Evolutionary conservation across 1,140 invertebrate genomes (phyloP).

Genomic region (Reticulitermes speratus): DNA sequence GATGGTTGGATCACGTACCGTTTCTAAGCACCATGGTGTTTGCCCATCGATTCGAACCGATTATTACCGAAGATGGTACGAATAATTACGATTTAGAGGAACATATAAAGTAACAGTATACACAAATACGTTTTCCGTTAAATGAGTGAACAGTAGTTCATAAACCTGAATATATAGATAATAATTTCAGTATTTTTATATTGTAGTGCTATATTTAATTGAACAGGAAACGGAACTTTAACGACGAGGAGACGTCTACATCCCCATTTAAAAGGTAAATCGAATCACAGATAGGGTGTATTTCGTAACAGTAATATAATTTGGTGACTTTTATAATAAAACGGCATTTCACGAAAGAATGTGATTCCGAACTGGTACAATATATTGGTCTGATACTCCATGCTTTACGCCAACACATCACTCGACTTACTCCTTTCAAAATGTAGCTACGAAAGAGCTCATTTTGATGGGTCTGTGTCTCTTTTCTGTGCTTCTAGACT

Average conservation of each 20-base stretch:
- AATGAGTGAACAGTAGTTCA: neutral
- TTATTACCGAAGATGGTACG: neutral
- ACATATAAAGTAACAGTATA: neutral
- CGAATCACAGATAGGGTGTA: neutral
- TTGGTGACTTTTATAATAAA: neutral
- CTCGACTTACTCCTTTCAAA: neutral
- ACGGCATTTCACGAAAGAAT: neutral
- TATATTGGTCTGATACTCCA: neutral
- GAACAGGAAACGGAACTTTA: neutral
- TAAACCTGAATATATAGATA: neutral
- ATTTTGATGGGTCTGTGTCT: conserved; percentile 27
- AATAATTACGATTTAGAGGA: neutral
- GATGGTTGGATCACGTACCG: neutral
- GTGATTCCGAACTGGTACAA: neutral
- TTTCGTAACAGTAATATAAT: neutral
- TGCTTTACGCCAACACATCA: neutral
- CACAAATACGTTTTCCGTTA: neutral
- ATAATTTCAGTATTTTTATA: neutral
- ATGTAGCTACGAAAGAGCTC: conserved; percentile 20
- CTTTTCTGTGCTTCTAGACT: conserved; percentile 36
- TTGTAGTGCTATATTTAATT: neutral
- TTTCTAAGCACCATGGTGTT: neutral
- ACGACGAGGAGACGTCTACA: neutral
- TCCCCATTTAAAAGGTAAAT: neutral
- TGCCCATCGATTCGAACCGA: neutral